phyloP scores from a whole-genome alignment of 2,888 invertebrate genomes.

The Folsomia manolachei region DNA sequence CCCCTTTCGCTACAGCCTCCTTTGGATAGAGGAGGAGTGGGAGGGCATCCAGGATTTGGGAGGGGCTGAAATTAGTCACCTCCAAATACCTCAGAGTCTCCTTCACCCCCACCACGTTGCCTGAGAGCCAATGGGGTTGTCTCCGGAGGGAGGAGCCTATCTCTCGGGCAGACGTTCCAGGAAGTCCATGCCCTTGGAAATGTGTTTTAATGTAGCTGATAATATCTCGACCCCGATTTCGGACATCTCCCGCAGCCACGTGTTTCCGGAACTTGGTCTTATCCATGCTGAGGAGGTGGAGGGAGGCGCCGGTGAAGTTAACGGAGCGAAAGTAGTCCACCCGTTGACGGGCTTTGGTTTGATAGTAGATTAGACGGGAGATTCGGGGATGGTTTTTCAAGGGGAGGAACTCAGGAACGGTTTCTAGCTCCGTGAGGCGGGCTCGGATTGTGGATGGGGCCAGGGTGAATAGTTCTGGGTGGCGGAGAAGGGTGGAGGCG shows the following conservation, averaged over 20 bases:
- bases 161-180: conserved; percentile 13
- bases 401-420: conserved; percentile 63
- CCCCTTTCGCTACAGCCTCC: conserved; percentile 56
- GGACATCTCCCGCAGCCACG: conserved; percentile 56
- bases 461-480: conserved; percentile 62
- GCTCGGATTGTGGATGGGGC: conserved; percentile 61
- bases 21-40: conserved; percentile 68
- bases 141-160: conserved; percentile 56
- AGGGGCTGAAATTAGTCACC: conserved; percentile 56
- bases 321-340: conserved; percentile 59
- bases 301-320: conserved; percentile 57
- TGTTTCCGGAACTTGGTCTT: conserved; percentile 56
- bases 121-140: conserved; percentile 66
- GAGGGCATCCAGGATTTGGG: conserved; percentile 63
- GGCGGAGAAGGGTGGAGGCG: conserved; percentile 58
- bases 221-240: conserved; percentile 58
- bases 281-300: conserved; percentile 56
- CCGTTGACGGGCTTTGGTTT: conserved; percentile 57
- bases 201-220: conserved; percentile 53
- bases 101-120: conserved; percentile 62
- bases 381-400: conserved; percentile 64
- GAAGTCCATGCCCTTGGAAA: not conserved
- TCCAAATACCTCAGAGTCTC: conserved; percentile 61
- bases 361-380: conserved; percentile 58
- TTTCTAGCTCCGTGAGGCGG: conserved; percentile 61